Evolutionary conservation across 2,113 vertebrate species (phyloP), one percentile per base, ranked within the genome.

Genomic region (Petromus typicus): DNA sequence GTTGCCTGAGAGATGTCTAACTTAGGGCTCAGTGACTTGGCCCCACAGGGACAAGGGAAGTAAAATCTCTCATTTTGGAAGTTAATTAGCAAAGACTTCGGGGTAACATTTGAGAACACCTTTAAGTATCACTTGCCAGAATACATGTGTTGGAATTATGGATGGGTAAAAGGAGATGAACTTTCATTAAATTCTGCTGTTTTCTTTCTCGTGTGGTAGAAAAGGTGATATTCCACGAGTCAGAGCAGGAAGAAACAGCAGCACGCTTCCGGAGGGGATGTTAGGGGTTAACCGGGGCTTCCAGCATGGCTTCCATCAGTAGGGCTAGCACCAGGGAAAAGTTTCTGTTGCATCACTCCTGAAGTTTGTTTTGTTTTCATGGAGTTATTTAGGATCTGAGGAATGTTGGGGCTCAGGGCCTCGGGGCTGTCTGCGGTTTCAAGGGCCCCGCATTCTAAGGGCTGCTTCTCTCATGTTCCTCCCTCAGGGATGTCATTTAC

Each of bases 361-460:
- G 51, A 78, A 89, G 93, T 90, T 86, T 84, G 79, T 93, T 92
- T 94, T 96, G 61, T 67, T 27, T 32, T n/a, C n/a, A n/a, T n/a
- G n/a, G 78, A 37, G 57, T 92, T 88, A 59, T 90, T 92, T 90
- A 88, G 51, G 18, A 48, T 83, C 34, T 90, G 56, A 91, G 80
- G 96, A 94, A 88, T 56, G 56, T 64, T 54, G 57, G 20, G 4
- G 0, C 59, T 61, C 32, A 64, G 43, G 5, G 9, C 81, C 18
- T 79, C 10, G 16, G 81, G 57, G 30, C 32, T 84, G 80, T 95
- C 71, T 97, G 84, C 2, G 48, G 20, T 80, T 91, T 89, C 61
- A 83, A 63, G 76, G 67, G 16, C 2, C 45, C 57, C 30, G 64
- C 86, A 89, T 92, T 37, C 48, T 75, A 80, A 75, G 43, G 6